Evolutionary conservation across 2,888 invertebrate genomes (phyloP), one percentile per base, ranked within the genome.

Genomic region (Micoletzkya japonica): DNA sequence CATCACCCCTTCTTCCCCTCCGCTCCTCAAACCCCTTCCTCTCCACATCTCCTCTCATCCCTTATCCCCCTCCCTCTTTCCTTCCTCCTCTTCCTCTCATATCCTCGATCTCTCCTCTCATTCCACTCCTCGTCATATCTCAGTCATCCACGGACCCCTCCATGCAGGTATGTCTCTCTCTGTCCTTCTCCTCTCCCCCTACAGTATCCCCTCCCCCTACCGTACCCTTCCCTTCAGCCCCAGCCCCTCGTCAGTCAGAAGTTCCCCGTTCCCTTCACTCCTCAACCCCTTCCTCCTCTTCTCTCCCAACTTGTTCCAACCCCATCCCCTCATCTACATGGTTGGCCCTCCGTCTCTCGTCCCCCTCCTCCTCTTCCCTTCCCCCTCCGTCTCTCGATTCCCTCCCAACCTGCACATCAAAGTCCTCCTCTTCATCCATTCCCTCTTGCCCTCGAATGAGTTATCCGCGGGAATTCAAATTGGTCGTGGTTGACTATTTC

Each of bases 381-480:
- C 50, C 63, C 7, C n/a, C n/a, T n/a, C n/a, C n/a, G n/a, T 50
- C 76, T 56, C 72, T n/a, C n/a, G n/a, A n/a, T n/a, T n/a, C n/a
- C n/a, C n/a, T n/a, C n/a, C n/a, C n/a, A n/a, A n/a, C n/a, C n/a
- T n/a, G n/a, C n/a, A n/a, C n/a, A n/a, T n/a, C n/a, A n/a, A n/a
- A n/a, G 4, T 60, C 60, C 37, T 39, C 60, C 28, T 20, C 39
- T 10, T 39, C 44, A 26, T 50, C 63, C 2, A 63, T 50, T 50
- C 50, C 63, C 7, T n/a, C n/a, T n/a, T n/a, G n/a, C n/a, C 63
- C 76, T 56, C 72, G 82, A 17, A 76, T 83, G 76, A 81, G 81
- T 28, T 82, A 82, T 64, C 79, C 82, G 10, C 70, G 82, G 10
- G 82, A 82, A 61, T 82, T 82, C 74, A 82, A 82, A 52, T 73